Evolutionary conservation across 2,888 invertebrate genomes (phyloP).

Genomic region (Automeris io): DNA sequence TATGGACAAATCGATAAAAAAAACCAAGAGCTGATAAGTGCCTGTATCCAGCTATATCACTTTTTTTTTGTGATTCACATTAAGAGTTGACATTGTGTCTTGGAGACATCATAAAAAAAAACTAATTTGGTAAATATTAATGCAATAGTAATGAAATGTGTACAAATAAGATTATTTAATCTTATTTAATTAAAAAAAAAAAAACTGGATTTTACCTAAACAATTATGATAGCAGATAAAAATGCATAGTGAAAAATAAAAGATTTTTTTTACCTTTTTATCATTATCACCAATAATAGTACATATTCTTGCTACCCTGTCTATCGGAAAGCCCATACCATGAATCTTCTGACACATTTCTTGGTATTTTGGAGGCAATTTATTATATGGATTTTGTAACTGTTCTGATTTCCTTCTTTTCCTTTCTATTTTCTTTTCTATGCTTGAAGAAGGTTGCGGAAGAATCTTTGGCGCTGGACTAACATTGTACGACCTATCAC

Average conservation of each 20-base stretch:
- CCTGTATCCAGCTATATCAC: too few species aligned
- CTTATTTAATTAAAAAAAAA: too few species aligned
- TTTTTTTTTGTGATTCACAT: too few species aligned
- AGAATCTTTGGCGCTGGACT: conserved; percentile 63
- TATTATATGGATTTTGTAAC: conserved; percentile 57
- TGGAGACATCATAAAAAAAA: too few species aligned
- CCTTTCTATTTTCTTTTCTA: conserved; percentile 36
- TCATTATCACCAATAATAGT: conserved; percentile 86
- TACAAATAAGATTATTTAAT: too few species aligned
- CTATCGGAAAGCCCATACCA: conserved; percentile 92
- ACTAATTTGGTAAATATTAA: too few species aligned
- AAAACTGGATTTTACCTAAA: too few species aligned
- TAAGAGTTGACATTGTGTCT: too few species aligned
- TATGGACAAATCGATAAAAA: too few species aligned
- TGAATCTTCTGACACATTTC: conserved; percentile 84
- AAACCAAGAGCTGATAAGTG: too few species aligned
- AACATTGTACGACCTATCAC: conserved; percentile 68
- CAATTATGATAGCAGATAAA: not conserved
- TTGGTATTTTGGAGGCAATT: conserved; percentile 74
- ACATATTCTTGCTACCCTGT: conserved; percentile 88
- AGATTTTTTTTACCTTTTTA: conserved; percentile 81
- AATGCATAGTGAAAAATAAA: conserved; percentile 1
- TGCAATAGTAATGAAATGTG: too few species aligned
- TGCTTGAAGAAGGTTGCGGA: conserved; percentile 33
- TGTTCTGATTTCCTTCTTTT: conserved; percentile 42